phyloP scores from a whole-genome alignment of 1,140 invertebrate species.

The Nomia melanderi region DNA sequence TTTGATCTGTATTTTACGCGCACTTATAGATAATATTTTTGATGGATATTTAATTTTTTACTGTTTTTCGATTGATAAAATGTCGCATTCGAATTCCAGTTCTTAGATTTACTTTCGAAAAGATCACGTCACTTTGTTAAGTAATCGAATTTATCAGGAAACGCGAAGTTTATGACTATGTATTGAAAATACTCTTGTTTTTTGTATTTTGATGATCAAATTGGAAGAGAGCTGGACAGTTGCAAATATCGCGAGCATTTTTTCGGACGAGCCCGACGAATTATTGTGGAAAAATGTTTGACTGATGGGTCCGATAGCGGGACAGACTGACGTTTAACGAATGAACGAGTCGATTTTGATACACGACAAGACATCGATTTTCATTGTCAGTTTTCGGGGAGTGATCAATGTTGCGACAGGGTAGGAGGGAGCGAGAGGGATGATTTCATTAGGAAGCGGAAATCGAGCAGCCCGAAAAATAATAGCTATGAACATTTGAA shows the following conservation, averaged over 20 bases:
- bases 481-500: constrained; percentile 21
- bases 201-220: too few relatives aligned
- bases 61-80: too few relatives aligned
- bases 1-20: too few relatives aligned
- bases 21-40: too few relatives aligned
- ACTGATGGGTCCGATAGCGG: background rate
- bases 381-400: background rate
- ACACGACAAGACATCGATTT: constrained; percentile 9
- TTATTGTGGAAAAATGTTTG: background rate
- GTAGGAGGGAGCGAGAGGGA: background rate
- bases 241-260: background rate
- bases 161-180: too few relatives aligned
- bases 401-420: background rate
- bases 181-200: too few relatives aligned
- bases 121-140: too few relatives aligned
- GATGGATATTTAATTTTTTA: too few relatives aligned
- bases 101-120: too few relatives aligned
- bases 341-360: constrained; percentile 5
- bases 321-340: background rate
- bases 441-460: constrained; percentile 63
- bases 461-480: constrained; percentile 47
- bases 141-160: too few relatives aligned
- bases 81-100: too few relatives aligned
- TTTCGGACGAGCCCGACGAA: background rate
- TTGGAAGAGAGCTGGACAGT: too few relatives aligned